phyloP scores from a whole-genome alignment of 2,113 vertebrate species.

The Vidua chalybeata region DNA sequence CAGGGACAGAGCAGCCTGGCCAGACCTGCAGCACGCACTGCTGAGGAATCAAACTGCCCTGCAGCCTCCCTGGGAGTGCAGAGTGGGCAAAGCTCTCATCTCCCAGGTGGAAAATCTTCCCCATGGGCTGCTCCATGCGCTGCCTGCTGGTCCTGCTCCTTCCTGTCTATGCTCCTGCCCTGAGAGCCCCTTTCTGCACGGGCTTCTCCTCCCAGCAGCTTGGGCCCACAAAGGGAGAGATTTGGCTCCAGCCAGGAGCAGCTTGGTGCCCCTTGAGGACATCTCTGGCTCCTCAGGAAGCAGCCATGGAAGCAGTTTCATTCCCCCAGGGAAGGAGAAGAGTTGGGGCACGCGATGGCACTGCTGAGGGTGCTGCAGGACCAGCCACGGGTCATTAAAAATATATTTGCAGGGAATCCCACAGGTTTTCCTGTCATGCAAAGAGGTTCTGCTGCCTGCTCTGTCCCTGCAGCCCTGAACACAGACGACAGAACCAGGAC shows the following conservation, averaged over 20 bases:
- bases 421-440: background rate
- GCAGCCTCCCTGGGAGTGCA: background rate
- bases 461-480: background rate
- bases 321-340: background rate
- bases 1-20: background rate
- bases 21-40: background rate
- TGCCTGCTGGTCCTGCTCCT: background rate
- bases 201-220: background rate
- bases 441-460: background rate
- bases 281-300: accelerated
- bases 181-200: background rate
- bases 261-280: background rate
- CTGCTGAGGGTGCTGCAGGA: background rate
- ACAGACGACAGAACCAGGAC: background rate
- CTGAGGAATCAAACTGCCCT: background rate
- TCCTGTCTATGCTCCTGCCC: background rate
- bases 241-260: background rate
- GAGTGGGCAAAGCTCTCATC: background rate
- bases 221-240: background rate
- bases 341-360: background rate
- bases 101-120: background rate
- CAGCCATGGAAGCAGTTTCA: background rate
- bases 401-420: background rate
- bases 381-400: background rate
- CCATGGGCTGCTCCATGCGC: accelerated